A percentile compares a stretch with the other conserved stretches of the same genome.
phyloP scores from a whole-genome alignment of 1,140 invertebrate species.

The Oryzaephilus surinamensis region DNA sequence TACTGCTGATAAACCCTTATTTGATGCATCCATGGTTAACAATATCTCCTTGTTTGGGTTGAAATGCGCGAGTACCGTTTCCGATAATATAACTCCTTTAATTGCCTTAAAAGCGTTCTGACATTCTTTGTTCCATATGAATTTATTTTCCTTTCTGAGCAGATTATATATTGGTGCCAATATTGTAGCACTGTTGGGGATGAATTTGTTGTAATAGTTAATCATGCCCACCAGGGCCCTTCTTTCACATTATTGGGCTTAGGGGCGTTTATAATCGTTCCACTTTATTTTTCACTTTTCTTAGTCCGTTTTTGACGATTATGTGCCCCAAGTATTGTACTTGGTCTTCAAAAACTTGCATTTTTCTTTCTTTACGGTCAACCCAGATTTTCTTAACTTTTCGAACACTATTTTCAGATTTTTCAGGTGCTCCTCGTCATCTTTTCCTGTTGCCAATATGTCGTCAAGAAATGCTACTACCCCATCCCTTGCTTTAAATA shows the following conservation, averaged over 20 bases:
- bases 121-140: too few relatives aligned
- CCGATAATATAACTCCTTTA: conserved; percentile 25
- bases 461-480: conserved; percentile 30
- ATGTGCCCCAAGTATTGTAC: conserved; percentile 22
- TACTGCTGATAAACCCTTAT: conserved; percentile 17
- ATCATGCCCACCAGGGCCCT: conserved; percentile 32
- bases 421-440: conserved; percentile 20
- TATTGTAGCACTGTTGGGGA: conserved; percentile 20
- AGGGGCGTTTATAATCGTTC: conserved; percentile 21
- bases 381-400: conserved; percentile 14
- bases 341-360: conserved; percentile 13
- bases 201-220: conserved; percentile 32
- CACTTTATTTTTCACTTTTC: conserved; percentile 23
- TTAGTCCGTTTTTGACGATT: conserved; percentile 17
- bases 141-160: conserved; percentile 17
- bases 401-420: conserved; percentile 17
- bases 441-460: conserved; percentile 26
- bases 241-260: conserved; percentile 19
- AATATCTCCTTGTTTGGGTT: conserved; percentile 14
- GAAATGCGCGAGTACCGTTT: conserved; percentile 17
- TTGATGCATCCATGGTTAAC: conserved; percentile 16
- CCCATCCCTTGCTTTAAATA: conserved; percentile 22
- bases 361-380: conserved; percentile 19
- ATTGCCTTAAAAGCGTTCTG: conserved; percentile 19
- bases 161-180: conserved; percentile 26